Evolutionary conservation across 2,888 invertebrate species (phyloP).

Genomic region (Nowickia ferox): DNA sequence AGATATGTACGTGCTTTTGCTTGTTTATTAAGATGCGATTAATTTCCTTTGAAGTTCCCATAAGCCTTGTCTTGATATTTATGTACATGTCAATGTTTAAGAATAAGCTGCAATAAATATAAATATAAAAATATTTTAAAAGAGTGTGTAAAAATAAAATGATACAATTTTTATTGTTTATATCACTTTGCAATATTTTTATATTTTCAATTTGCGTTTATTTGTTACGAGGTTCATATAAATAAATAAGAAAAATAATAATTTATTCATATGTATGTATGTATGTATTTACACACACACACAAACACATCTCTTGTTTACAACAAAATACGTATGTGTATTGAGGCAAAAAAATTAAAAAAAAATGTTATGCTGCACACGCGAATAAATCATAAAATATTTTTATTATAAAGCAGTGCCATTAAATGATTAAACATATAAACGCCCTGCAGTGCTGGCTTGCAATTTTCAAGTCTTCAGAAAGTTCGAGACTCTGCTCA

Average conservation of each 20-base stretch:
- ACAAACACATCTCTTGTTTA: background rate
- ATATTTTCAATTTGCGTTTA: slow-evolving; percentile 13
- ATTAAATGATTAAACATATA: slow-evolving; percentile 16
- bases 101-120: background rate
- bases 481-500: background rate
- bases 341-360: slow-evolving; percentile 27
- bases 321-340: background rate
- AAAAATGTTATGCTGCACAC: slow-evolving; percentile 17
- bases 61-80: no score
- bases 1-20: no score
- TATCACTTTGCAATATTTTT: slow-evolving; percentile 17
- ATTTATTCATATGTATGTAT: background rate
- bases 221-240: slow-evolving; percentile 9
- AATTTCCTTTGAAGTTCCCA: no score
- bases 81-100: background rate
- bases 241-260: slow-evolving; percentile 8
- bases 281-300: background rate
- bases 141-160: background rate
- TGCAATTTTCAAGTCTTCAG: no score
- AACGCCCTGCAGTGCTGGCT: slow-evolving; percentile 7
- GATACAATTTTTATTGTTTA: background rate
- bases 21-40: no score
- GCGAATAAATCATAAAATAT: slow-evolving; percentile 56
- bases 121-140: background rate
- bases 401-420: slow-evolving; percentile 17